Evolutionary conservation across 1,140 invertebrate genomes (phyloP), one percentile per base, ranked within the genome.

Genomic region (Drosophila saltans): DNA sequence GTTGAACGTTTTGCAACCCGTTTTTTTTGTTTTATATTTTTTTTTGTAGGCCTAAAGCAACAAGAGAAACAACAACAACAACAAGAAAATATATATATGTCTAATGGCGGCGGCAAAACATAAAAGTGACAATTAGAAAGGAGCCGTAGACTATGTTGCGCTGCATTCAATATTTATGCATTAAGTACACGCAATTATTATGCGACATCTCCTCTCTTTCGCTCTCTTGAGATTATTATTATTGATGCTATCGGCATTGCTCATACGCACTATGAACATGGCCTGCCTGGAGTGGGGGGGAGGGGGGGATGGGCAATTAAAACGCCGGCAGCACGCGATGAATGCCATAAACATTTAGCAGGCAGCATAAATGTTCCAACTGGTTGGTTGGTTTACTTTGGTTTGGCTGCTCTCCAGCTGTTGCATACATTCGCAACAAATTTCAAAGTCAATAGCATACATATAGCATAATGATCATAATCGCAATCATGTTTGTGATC

Each of bases 141-240:
- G 81, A 84, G 81, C 74, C 75, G 74, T 21, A 52, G 45, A 71
- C 75, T 45, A 55, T 55, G 67, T 41, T 33, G 67, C 69, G 67
- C 69, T 76, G 70, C 67, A 69, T 73, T 69, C 80, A 82, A 89
- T 90, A 88, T 89, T 88, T 88, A 89, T 89, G 84, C 84, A 89
- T 89, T 89, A 81, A 89, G 81, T 90, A 89, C 84, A 83, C 80
- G 84, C 84, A 89, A 89, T 89, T 89, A 89, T 89, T 81, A 89
- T 84, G 84, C 84, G 80, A 79, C 84, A 88, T 77, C 30, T 88
- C 84, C 16, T 16, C 16, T 16, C 16, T 16, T 16, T 16, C 16
- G 16, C 16, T 89, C 84, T 89, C 84, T 73, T 78, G 84, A 89
- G 84, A 89, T 89, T 89, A 84, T 88, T 89, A 84, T 88, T 79